phyloP scores from a whole-genome alignment of 2,113 vertebrate species.

The Pantherophis guttatus region DNA sequence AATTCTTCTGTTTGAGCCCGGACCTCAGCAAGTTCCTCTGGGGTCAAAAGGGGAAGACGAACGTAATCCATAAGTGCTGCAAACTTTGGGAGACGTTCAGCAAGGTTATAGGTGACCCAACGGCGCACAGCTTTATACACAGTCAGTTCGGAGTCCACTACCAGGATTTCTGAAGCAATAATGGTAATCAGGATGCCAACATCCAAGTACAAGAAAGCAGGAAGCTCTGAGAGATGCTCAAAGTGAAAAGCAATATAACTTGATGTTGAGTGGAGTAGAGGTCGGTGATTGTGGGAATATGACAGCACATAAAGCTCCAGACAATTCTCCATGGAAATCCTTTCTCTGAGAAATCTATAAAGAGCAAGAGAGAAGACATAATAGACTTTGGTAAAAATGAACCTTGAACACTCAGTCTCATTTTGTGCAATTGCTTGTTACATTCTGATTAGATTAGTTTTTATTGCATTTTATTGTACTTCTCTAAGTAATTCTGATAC shows the following conservation, averaged over 20 bases:
- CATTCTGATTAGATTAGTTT: not conserved
- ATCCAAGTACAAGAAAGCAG: constrained; percentile 77
- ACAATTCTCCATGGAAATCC: constrained; percentile 77
- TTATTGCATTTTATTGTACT: not conserved
- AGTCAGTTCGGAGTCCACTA: constrained; percentile 73
- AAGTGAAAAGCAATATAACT: constrained; percentile 77
- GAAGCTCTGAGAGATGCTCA: constrained; percentile 70
- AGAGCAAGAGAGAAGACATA: not conserved
- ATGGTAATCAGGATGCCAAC: constrained; percentile 74
- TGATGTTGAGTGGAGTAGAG: constrained; percentile 76
- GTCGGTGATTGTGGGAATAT: constrained; percentile 78
- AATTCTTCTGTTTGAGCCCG: not conserved
- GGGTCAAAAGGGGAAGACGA: constrained; percentile 73
- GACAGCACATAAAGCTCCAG: constrained; percentile 79
- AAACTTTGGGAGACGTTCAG: constrained; percentile 75
- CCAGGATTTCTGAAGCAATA: constrained; percentile 75
- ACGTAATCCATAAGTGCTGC: constrained; percentile 72
- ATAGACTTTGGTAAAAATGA: not conserved
- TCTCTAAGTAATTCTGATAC: not conserved
- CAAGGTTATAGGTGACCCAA: constrained; percentile 73
- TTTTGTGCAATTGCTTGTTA: not conserved
- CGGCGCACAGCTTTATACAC: constrained; percentile 76
- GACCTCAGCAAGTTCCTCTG: constrained; percentile 64
- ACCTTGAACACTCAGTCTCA: not conserved
- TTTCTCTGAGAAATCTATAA: constrained; percentile 75